phyloP scores from a whole-genome alignment of 2,113 vertebrate genomes.

The Tonatia bakeri region DNA sequence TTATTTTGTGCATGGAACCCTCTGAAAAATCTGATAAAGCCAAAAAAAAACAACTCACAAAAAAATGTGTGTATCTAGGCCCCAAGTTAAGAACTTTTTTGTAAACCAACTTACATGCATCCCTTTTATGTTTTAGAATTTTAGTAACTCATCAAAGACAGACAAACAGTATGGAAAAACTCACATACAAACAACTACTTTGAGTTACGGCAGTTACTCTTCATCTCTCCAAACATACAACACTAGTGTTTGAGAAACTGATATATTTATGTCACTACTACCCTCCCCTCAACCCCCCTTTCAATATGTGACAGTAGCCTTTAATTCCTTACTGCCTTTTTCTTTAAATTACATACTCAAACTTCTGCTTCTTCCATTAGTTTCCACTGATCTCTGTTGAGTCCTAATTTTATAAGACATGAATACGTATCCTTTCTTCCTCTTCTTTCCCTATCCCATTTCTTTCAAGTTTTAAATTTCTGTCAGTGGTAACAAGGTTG shows the following conservation, averaged over 20 bases:
- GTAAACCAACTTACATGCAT: not conserved
- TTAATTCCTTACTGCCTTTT: not conserved
- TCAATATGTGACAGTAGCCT: not conserved
- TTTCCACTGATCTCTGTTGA: not conserved
- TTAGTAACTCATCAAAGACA: conserved; percentile 25
- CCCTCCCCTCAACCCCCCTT: not conserved
- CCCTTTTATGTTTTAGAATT: not conserved
- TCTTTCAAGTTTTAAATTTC: conserved; percentile 38
- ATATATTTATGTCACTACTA: not conserved
- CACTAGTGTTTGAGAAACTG: not conserved
- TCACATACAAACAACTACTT: not conserved
- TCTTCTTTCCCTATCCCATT: not conserved
- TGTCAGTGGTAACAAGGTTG: not conserved
- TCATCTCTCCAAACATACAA: not conserved
- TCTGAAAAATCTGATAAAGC: conserved; percentile 20
- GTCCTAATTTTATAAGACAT: conserved; percentile 7
- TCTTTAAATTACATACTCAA: not conserved
- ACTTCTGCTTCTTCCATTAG: not conserved
- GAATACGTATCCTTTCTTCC: not conserved
- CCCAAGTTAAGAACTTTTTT: not conserved
- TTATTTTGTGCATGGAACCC: not conserved
- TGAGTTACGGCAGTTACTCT: not conserved
- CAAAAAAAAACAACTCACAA: not conserved
- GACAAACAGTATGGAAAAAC: conserved; percentile 4
- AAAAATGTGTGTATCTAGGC: not conserved